These are phyloP conservation scores for Nylanderia fulva DNA, from an alignment of 1,140 invertebrate species.

Conservation along the genomic window DNA sequence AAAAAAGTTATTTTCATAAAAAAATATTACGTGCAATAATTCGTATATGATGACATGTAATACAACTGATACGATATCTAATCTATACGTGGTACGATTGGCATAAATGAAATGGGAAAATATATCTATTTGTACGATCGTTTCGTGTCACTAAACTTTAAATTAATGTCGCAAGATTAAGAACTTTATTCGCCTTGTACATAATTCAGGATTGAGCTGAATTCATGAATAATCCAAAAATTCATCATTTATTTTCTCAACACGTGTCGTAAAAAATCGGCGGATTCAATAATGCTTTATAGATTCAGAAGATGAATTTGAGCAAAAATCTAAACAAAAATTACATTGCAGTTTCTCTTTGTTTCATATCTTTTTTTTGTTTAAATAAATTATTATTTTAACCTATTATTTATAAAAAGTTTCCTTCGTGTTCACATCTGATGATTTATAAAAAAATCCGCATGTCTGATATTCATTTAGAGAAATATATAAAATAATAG, in stretches of 20 bases:
- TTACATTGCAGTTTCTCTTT: neutral
- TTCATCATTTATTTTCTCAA: neutral
- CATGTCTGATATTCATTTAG: neutral
- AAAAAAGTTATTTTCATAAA: too few relatives aligned
- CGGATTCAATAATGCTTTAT: neutral
- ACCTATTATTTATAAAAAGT: neutral
- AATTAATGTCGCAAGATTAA: slow-evolving; percentile 62
- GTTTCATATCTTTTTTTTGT: neutral
- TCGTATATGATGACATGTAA: neutral
- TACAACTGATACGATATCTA: neutral
- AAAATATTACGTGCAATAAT: neutral
- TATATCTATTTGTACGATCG: slow-evolving; percentile 33
- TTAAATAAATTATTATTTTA: neutral
- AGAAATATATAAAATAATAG: neutral
- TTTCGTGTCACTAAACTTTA: slow-evolving; percentile 59
- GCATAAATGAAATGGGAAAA: slow-evolving; percentile 39
- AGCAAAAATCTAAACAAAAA: neutral
- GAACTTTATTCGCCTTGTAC: neutral
- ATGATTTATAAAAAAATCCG: neutral
- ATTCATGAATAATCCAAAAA: neutral
- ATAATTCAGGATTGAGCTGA: neutral
- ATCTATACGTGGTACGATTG: slow-evolving; percentile 19
- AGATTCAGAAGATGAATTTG: neutral
- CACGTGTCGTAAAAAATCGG: neutral
- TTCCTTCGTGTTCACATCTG: neutral